phyloP scores from a whole-genome alignment of 2,888 invertebrate genomes.

The Tachina grossa region DNA sequence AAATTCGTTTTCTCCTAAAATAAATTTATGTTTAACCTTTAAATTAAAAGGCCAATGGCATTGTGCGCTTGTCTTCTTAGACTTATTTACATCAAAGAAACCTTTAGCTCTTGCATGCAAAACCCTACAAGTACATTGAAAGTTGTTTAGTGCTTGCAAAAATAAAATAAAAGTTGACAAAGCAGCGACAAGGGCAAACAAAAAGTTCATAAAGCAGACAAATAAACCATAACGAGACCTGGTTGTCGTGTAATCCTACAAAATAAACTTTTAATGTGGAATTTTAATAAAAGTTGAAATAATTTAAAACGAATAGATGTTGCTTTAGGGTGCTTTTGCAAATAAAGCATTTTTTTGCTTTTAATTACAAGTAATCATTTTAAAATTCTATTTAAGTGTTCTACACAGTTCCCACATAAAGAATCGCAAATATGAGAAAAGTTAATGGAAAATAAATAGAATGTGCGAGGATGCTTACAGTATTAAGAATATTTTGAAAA shows the following conservation, averaged over 20 bases:
- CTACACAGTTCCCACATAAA: too few relatives aligned
- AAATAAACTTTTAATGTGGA: background rate
- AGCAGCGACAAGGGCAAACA: constrained; percentile 31
- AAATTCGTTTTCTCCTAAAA: too few relatives aligned
- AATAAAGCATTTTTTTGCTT: too few relatives aligned
- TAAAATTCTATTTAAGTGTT: too few relatives aligned
- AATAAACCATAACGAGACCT: background rate
- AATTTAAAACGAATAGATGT: too few relatives aligned
- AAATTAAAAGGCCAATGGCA: background rate
- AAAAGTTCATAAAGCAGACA: constrained; percentile 17
- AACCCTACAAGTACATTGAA: constrained; percentile 17
- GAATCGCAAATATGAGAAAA: too few relatives aligned
- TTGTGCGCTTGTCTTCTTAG: background rate
- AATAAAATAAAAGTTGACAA: background rate
- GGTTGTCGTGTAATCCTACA: background rate
- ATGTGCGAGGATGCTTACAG: too few relatives aligned
- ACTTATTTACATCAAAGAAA: background rate
- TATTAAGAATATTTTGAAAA: too few relatives aligned
- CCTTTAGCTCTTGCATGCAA: background rate
- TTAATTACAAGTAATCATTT: too few relatives aligned
- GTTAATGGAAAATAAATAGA: too few relatives aligned
- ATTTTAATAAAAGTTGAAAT: constrained; percentile 2
- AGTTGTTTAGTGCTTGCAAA: background rate
- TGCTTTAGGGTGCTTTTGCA: too few relatives aligned
- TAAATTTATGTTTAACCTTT: too few relatives aligned